Base-by-base conservation (phyloP, 2,113 vertebrate genomes). In the Atrichornis clamosus region DNA sequence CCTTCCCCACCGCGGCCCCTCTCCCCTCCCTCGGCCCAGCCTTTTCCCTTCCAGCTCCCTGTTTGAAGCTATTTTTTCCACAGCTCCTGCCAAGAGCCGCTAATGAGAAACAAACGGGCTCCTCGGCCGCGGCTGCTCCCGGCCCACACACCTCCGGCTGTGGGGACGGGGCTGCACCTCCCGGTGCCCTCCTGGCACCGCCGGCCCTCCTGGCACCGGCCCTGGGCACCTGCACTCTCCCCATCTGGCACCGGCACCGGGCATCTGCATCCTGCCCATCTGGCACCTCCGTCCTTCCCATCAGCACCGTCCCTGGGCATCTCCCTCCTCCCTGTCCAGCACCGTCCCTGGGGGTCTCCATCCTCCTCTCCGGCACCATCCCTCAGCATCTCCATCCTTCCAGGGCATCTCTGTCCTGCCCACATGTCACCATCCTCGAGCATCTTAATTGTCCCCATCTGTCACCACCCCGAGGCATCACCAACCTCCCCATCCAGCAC, bases 11-110 rank as follows among this genome's bases (percentile, higher is more conserved):
- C 20, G 46, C 12, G 84, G 83, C 89, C 95, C 59, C 84, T 59
- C 91, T 91, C 84, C 82, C 56, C 46, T 90, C 95, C 95, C 93
- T 87, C 50, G 15, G 87, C 94, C 87, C 33, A 3, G 88, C 52
- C 69, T 91, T 93, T 46, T 77, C 92, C 87, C 93, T 84, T 91
- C 97, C 94, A 37, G 86, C 93, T 84, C 89, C 72, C 93, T 60
- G 84, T 95, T 95, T 93, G 91, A 79, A 83, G 93, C 96, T 76
- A 95, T 84, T 97, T 98, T 98, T 98, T 98, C 98, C 98, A 98
- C 78, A 92, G 73, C 47, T 68, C 50, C 84, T 97, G 97, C 98
- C 98, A 98, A 97, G 93, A 97, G 95, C 90, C 56, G 64, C 92
- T 97, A 97, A 97, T 94, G 96, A 97, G 97, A 97, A 97, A 82